Evolutionary conservation across 2,888 invertebrate species (phyloP).

Genomic region (Eupsilia transversa): DNA sequence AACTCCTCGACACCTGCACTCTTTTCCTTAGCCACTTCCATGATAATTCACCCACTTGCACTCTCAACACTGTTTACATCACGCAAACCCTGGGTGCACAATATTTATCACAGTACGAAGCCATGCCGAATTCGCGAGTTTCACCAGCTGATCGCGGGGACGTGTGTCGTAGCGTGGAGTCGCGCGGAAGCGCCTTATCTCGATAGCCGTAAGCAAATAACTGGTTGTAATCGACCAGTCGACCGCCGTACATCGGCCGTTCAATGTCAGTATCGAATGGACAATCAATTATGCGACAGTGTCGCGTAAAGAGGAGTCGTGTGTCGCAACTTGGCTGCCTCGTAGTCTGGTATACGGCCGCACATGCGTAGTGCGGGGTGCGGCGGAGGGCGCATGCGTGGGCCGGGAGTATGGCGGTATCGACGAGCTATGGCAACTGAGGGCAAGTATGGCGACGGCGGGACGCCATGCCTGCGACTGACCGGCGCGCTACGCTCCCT

Average conservation of each 20-base stretch:
- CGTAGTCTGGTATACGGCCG: constrained; percentile 73
- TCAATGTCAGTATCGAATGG: constrained; percentile 90
- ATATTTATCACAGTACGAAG: constrained; percentile 73
- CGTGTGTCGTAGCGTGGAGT: constrained; percentile 66
- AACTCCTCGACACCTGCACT: constrained; percentile 78
- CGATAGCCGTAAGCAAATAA: constrained; percentile 84
- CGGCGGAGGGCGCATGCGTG: constrained; percentile 81
- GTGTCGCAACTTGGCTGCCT: constrained; percentile 80
- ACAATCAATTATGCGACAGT: constrained; percentile 89
- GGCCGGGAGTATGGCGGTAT: constrained; percentile 71
- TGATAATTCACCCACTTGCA: constrained; percentile 73
- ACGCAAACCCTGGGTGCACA: constrained; percentile 73
- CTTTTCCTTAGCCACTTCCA: constrained; percentile 84
- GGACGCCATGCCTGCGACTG: constrained; percentile 78
- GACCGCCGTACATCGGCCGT: constrained; percentile 80
- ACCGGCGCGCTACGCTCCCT: constrained; percentile 68
- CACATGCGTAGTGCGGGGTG: constrained; percentile 80
- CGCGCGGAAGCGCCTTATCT: constrained; percentile 79
- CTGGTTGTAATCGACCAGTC: constrained; percentile 83
- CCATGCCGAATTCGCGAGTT: constrained; percentile 69
- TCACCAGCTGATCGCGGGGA: constrained; percentile 75
- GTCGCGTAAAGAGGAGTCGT: constrained; percentile 82
- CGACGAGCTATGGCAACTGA: constrained; percentile 72
- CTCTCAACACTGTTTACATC: constrained; percentile 76
- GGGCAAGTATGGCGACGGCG: constrained; percentile 71